A percentile compares a stretch with the other conserved stretches of the same genome.
These are phyloP conservation scores for Chondrilla cf. caribensis DNA, from an alignment of 37 sponge, comb jelly and placozoan genomes.

Conservation along the genomic window DNA sequence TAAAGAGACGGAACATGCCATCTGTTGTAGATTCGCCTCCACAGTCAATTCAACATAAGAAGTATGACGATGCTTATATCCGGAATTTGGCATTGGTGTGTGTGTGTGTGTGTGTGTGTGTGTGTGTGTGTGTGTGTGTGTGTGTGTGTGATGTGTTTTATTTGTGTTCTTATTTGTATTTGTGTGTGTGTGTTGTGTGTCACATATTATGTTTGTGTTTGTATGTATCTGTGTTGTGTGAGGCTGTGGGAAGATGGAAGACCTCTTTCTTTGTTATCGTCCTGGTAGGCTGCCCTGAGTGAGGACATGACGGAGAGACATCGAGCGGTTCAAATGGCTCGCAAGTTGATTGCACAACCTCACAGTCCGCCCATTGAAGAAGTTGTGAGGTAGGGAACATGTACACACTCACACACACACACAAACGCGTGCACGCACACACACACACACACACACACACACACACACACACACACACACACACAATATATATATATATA, in stretches of 20 bases:
- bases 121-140: too few relatives aligned
- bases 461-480: too few relatives aligned
- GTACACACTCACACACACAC: too few relatives aligned
- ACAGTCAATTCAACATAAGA: neutral
- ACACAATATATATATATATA: neutral
- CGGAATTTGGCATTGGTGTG: conserved; percentile 2
- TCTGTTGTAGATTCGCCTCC: neutral
- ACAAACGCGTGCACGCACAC: too few relatives aligned
- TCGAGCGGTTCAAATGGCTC: conserved; percentile 56
- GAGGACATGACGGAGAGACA: conserved; percentile 46
- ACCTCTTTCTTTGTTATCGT: too few relatives aligned
- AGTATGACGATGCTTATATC: neutral
- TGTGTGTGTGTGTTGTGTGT: neutral
- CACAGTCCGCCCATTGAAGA: conserved; percentile 87
- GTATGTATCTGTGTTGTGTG: too few relatives aligned
- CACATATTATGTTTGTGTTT: neutral
- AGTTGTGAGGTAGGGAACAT: conserved; percentile 55
- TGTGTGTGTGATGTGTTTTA: too few relatives aligned
- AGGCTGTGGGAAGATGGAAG: too few relatives aligned
- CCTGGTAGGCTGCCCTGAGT: conserved; percentile 55
- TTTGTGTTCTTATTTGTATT: too few relatives aligned
- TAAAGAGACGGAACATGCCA: conserved; percentile 81
- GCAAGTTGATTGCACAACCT: conserved; percentile 82
- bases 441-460: too few relatives aligned
- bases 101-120: neutral